Conservation (phyloP, 2,797 vertebrate species). For the Micropoecilia bifurca region DNA sequence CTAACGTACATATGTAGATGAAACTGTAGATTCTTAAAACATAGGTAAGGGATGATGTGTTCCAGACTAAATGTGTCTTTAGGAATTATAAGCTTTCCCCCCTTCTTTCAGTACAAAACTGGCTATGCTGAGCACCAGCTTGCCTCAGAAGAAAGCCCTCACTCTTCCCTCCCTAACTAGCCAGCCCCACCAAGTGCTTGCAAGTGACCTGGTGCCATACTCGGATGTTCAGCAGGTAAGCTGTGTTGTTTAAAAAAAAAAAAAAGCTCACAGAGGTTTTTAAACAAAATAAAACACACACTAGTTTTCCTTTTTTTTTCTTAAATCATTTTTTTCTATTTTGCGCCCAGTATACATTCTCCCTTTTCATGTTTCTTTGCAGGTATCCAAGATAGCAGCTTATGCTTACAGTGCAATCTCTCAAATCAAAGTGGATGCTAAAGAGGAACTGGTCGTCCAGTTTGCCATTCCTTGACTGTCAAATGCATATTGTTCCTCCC, state of each 20-base stretch:
- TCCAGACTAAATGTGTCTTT: background rate
- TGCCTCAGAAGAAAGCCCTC: constrained; percentile 90
- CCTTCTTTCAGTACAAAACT: constrained; percentile 86
- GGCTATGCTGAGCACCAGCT: constrained; percentile 88
- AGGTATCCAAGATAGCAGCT: constrained; percentile 96
- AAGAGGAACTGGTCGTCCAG: constrained; percentile 97
- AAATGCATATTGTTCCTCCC: constrained; percentile 49
- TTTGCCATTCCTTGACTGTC: constrained; percentile 93
- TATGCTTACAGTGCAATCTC: constrained; percentile 97
- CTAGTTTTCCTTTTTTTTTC: background rate
- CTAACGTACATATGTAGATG: constrained; percentile 8
- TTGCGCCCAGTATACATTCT: background rate
- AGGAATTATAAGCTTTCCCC: background rate
- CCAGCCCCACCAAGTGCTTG: constrained; percentile 96
- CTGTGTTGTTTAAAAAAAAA: background rate
- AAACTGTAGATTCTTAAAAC: background rate
- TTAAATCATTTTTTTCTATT: too few species aligned
- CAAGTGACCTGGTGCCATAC: constrained; percentile 91
- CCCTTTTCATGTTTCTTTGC: constrained; percentile 37
- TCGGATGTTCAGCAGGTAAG: constrained; percentile 94
- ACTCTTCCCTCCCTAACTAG: constrained; percentile 92
- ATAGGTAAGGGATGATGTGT: background rate
- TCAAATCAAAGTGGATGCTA: constrained; percentile 96
- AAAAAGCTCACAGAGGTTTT: background rate
- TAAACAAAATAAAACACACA: background rate